Base-by-base conservation (phyloP, 1,140 invertebrate genomes). In the Drosophila biarmipes region DNA sequence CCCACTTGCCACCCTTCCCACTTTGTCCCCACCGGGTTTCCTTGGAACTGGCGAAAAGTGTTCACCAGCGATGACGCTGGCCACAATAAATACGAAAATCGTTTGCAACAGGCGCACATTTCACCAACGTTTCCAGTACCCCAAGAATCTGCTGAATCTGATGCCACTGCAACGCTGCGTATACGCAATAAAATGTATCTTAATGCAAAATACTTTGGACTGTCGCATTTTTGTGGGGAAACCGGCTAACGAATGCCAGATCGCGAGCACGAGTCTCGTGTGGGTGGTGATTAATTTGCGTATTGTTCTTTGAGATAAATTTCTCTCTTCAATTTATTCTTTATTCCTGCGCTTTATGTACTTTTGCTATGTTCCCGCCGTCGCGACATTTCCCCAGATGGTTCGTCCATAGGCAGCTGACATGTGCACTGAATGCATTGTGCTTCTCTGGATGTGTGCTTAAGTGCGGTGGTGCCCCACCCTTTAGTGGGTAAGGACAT, bases 221-320 rank as follows among this genome's bases (percentile, higher is more conserved):
- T 89, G 84, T 89, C 84, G 79, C 84, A 87, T 87, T 84, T 87
- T 87, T 87, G 84, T 64, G 84, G 84, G 73, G 64, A 86, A 72
- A 49, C 64, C 49, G 73, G 57, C 72, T 74, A 74, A 74, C 71
- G 71, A 55, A 68, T 78, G 73, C 38, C 61, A 57, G 43, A 51
- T 40, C 24, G 24, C 59, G 24, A 42, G 15, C 24, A 35, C 54
- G 48, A 29, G 37, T 37, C 48, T 40, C 37, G 63, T 34, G 55
- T 87, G 82, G 82, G 82, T 38, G 84, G 59, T 87, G 84, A 87
- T 87, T 87, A 87, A 87, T 87, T 87, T 84, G 40, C 67, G 63
- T 84, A 89, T 89, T 87, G 84, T 87, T 84, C 79, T 84, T 71
- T 72, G 40, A 72, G 66, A 43, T 74, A 71, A 58, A 76, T 63